Conservation (phyloP, 2,888 invertebrate genomes). For the Portevinia maculata region DNA sequence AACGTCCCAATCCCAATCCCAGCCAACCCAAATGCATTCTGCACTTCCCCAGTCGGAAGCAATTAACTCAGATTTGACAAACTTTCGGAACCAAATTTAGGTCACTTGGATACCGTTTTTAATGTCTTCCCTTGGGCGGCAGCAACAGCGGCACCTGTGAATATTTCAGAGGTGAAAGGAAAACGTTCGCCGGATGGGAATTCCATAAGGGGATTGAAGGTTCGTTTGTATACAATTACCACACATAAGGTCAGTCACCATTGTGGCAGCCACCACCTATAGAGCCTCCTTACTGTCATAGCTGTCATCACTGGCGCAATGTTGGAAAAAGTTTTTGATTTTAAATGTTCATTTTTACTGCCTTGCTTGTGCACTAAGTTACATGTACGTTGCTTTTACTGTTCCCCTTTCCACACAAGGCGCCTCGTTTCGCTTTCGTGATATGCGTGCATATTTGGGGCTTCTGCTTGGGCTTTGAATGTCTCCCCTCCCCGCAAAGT, state of each 20-base stretch:
- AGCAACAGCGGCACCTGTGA: conserved; percentile 49
- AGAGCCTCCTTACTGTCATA: not conserved
- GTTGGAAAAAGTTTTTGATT: conserved; percentile 7
- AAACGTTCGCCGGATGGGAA: conserved; percentile 55
- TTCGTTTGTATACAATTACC: not conserved
- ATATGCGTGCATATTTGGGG: conserved; percentile 29
- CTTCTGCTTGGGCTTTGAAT: conserved; percentile 38
- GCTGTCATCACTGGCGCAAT: not conserved
- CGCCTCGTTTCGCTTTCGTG: conserved; percentile 12
- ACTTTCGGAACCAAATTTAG: conserved; percentile 67
- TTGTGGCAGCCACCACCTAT: conserved; percentile 18
- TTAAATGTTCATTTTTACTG: conserved; percentile 28
- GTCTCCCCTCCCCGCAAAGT: conserved; percentile 25
- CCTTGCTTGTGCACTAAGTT: not conserved
- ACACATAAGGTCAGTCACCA: conserved; percentile 57
- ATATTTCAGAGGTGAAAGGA: conserved; percentile 19
- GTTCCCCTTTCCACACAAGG: conserved; percentile 1
- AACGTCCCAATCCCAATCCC: too few species aligned
- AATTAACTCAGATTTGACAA: conserved; percentile 72
- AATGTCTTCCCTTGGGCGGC: conserved; percentile 62
- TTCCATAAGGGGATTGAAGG: conserved; percentile 41
- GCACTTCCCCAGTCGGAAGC: conserved; percentile 64
- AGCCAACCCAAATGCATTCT: conserved; percentile 42
- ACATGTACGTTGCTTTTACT: conserved; percentile 13
- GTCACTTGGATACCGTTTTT: conserved; percentile 66